A percentile compares a stretch with the other conserved stretches of the same genome.
These are phyloP conservation scores for Protobothrops mucrosquamatus DNA, from an alignment of 2,113 vertebrate genomes.

Conservation along the genomic window DNA sequence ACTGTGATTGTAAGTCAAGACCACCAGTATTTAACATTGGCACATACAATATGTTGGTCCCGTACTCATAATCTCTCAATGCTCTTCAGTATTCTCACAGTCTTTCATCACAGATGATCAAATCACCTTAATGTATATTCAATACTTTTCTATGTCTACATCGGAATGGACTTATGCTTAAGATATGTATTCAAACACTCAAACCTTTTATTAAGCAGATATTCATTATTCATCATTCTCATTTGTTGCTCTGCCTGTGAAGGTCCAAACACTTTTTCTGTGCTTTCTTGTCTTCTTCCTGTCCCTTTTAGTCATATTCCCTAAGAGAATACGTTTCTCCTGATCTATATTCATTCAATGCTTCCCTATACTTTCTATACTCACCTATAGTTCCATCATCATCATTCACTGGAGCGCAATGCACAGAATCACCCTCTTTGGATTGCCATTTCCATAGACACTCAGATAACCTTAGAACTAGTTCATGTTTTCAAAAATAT, in stretches of 20 bases:
- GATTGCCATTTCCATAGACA: not conserved
- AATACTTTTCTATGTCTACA: not conserved
- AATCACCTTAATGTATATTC: not conserved
- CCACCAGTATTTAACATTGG: not conserved
- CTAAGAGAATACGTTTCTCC: not conserved
- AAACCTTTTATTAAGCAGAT: not conserved
- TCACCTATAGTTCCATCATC: not conserved
- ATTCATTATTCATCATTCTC: not conserved
- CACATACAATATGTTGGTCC: not conserved
- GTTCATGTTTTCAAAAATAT: not conserved
- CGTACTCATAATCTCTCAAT: not conserved
- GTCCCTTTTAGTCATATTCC: not conserved
- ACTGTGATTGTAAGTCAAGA: no score
- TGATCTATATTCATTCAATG: not conserved
- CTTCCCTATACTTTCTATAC: not conserved
- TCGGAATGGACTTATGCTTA: not conserved
- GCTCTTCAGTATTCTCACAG: not conserved
- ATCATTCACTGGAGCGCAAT: not conserved
- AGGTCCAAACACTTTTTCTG: not conserved
- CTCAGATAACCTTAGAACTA: not conserved
- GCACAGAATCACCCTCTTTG: not conserved
- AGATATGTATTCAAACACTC: not conserved
- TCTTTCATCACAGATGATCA: not conserved
- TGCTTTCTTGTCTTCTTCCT: not conserved
- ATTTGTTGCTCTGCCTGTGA: not conserved